Conservation (phyloP, 2,797 vertebrate species). For the Cephalopachus bancanus region DNA sequence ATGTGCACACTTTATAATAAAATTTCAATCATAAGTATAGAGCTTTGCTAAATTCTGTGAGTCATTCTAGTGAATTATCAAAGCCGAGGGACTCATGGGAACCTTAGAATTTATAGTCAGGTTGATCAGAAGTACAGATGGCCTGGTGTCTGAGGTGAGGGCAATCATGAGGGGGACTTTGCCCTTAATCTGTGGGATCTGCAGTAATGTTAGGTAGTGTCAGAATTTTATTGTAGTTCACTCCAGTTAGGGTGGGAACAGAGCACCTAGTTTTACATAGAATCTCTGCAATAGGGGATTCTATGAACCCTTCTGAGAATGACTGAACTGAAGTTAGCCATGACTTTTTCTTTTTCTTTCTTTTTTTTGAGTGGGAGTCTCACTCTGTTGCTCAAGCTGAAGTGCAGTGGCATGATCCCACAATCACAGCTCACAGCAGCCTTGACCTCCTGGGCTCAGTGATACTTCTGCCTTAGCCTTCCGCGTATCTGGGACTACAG, state of each 20-base stretch:
- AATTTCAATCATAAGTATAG: neutral
- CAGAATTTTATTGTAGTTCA: no score
- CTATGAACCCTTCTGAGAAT: neutral
- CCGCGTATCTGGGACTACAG: no score
- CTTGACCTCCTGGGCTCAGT: no score
- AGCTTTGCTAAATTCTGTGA: neutral
- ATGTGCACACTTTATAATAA: neutral
- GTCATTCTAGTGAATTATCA: neutral
- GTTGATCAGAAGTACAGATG: neutral
- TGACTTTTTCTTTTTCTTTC: neutral
- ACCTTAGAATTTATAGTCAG: neutral
- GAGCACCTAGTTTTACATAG: no score
- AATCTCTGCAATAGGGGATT: neutral
- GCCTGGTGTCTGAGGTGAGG: neutral
- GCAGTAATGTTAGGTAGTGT: neutral
- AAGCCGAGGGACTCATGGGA: neutral
- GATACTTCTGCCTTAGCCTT: no score
- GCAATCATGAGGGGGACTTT: neutral
- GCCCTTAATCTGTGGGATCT: neutral
- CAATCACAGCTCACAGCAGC: no score
- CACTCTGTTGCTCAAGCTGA: no score
- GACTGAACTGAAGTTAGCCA: neutral
- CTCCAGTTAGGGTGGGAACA: no score
- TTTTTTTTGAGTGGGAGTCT: no score
- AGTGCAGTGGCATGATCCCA: no score